phyloP scores from a whole-genome alignment of 2,888 invertebrate species.

The Lissocephala sabroskyi region DNA sequence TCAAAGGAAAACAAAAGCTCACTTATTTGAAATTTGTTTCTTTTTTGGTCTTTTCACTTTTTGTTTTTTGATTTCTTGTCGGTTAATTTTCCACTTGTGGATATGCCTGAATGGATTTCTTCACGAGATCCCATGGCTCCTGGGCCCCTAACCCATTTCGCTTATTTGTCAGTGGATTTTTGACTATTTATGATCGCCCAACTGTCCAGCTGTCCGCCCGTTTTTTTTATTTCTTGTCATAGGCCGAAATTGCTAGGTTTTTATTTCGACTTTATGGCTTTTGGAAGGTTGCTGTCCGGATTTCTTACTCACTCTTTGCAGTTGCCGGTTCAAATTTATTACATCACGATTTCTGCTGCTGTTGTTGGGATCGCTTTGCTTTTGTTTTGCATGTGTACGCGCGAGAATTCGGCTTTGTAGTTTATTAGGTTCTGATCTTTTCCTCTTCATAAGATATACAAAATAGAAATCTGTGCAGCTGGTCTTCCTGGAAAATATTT shows the following conservation, averaged over 20 bases:
- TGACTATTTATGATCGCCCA: constrained; percentile 51
- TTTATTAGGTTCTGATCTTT: constrained; percentile 29
- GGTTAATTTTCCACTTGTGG: constrained; percentile 59
- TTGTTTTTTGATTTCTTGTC: constrained; percentile 1
- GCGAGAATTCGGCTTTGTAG: constrained; percentile 43
- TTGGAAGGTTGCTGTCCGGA: constrained; percentile 15
- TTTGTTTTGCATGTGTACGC: constrained; percentile 33
- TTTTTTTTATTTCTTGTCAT: constrained; percentile 33
- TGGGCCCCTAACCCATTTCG: constrained; percentile 19
- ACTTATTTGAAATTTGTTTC: constrained; percentile 39
- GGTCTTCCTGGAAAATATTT: constrained; percentile 53
- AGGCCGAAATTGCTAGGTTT: constrained; percentile 16
- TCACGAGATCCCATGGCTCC: constrained; percentile 15
- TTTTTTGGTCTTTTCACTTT: neutral
- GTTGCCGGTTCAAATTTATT: constrained; percentile 46
- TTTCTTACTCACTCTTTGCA: constrained; percentile 16
- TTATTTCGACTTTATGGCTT: neutral
- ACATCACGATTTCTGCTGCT: constrained; percentile 41
- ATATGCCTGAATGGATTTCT: neutral
- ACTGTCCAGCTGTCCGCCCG: constrained; percentile 16
- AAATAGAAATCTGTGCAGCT: too few species aligned
- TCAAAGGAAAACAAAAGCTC: constrained; percentile 66
- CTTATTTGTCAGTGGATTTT: constrained; percentile 48
- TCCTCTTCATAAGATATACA: too few species aligned
- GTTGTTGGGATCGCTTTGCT: constrained; percentile 11